Evolutionary conservation across 2,113 vertebrate species (phyloP), one percentile per base, ranked within the genome.

Genomic region (Willisornis vidua): DNA sequence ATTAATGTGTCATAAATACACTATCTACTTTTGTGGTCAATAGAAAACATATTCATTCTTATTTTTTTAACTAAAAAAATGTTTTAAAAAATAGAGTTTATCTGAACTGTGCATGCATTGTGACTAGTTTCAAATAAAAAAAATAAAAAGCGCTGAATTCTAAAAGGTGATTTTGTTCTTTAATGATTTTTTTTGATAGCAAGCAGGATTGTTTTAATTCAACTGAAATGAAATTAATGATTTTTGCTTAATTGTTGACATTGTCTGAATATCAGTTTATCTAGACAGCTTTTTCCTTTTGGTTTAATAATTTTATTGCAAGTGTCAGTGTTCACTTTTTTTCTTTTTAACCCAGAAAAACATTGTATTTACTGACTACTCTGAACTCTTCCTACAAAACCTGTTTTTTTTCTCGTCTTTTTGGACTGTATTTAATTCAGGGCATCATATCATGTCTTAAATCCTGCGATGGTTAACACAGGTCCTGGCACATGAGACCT

Each of bases 1-100:
- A 61, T 16, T 28, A 62, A 25, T 1, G 22, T 23, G 5, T n/a
- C 26, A 5, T n/a, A 85, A 55, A n/a, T 16, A 48, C 2, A 3
- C 4, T 2, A 24, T 16, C 15, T 29, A 14, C 8, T 2, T 45
- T 52, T 63, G 6, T 22, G 5, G 4, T 80, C 84, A 16, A 23
- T 45, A 16, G 11, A 41, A 72, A 52, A 46, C 58, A 25, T 24
- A 17, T 33, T 37, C 0, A 33, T 62, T 71, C 37, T 20, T 15
- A 18, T 3, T 14, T 23, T n/a, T 76, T 61, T 20, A 35, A 25
- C 12, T 9, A 17, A 62, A 87, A 25, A 1, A 28, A 19, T 7
- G 7, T 6, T 29, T 11, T 1, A 29, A 77, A 62, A 83, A 58
- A 19, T 9, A 0, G 0, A 1, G 0, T 24, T 62, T 68, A 22